phyloP scores from a whole-genome alignment of 2,113 vertebrate species.

The Brachypteracias leptosomus region DNA sequence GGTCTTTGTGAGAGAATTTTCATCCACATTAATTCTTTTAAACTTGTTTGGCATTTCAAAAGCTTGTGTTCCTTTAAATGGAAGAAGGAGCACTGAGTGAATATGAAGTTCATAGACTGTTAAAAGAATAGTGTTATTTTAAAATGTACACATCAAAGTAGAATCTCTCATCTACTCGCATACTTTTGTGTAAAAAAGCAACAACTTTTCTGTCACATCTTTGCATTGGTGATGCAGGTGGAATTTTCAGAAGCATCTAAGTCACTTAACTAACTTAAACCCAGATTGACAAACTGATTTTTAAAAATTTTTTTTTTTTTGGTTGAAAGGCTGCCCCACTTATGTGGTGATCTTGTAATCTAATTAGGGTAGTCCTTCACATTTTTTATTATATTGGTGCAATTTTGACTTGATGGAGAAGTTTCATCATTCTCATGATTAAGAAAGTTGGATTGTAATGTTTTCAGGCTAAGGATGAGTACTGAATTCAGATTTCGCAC shows the following conservation, averaged over 20 bases:
- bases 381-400: background rate
- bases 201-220: background rate
- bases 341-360: background rate
- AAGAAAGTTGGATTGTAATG: background rate
- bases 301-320: background rate
- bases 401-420: constrained; percentile 15
- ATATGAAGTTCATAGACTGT: background rate
- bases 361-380: background rate
- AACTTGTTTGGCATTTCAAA: background rate
- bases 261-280: background rate
- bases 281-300: background rate
- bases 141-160: background rate
- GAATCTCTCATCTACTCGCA: background rate
- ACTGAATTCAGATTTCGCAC: background rate
- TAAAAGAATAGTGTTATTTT: background rate
- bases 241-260: background rate
- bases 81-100: background rate
- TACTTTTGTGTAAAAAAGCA: background rate
- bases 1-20: background rate
- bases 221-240: background rate
- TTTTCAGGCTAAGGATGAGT: background rate
- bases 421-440: background rate
- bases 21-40: background rate
- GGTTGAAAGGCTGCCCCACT: background rate
- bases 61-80: background rate